Conservation (phyloP, 1,140 invertebrate species). For the Brachionus rubens region DNA sequence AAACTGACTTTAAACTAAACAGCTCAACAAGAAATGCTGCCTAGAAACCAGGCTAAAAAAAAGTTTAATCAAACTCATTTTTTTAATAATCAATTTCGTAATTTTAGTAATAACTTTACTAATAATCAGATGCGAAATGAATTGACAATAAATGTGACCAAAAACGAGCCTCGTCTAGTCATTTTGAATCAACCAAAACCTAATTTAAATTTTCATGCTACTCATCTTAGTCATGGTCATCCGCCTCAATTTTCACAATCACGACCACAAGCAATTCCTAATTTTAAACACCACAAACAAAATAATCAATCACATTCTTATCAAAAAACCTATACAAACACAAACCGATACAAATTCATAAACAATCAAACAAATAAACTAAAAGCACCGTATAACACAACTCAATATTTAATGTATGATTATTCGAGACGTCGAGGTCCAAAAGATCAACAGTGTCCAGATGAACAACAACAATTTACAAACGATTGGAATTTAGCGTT, state of each 20-base stretch:
- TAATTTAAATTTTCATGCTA: not conserved
- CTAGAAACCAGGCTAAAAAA: conserved; percentile 36
- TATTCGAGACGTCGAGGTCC: conserved; percentile 34
- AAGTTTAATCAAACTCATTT: conserved; percentile 24
- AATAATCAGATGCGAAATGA: conserved; percentile 17
- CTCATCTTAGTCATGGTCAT: not conserved
- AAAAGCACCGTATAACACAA: conserved; percentile 42
- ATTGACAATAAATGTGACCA: conserved; percentile 44
- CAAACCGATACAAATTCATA: conserved; percentile 9
- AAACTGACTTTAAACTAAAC: not conserved
- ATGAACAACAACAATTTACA: conserved; percentile 29
- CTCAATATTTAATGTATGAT: conserved; percentile 43
- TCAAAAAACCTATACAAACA: not conserved
- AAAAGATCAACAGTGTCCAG: conserved; percentile 33
- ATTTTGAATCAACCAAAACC: conserved; percentile 17
- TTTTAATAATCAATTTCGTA: conserved; percentile 33
- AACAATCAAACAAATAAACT: conserved; percentile 7
- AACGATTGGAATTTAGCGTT: conserved; percentile 39
- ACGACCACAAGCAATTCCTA: not conserved
- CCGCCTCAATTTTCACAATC: not conserved
- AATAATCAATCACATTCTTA: not conserved
- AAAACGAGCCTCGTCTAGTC: conserved; percentile 35
- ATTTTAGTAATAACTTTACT: conserved; percentile 2
- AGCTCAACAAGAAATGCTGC: conserved; percentile 1
- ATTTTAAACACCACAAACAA: not conserved